These are phyloP conservation scores for Drosophila limbata DNA, from an alignment of 2,888 invertebrate genomes.

Conservation along the genomic window DNA sequence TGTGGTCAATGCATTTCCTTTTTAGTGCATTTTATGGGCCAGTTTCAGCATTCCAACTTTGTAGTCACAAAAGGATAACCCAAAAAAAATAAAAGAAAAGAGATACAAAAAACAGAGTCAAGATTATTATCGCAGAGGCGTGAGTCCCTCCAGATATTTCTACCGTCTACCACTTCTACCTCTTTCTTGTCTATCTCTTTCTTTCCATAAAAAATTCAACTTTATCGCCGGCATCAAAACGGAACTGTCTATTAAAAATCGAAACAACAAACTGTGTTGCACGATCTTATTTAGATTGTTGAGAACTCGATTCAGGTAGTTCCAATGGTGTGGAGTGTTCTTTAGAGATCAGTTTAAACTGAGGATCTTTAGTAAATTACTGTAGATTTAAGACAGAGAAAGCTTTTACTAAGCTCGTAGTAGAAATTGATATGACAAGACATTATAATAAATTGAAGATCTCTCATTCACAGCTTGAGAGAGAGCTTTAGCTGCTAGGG, in stretches of 20 bases:
- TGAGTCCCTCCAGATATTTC: slow-evolving; percentile 35
- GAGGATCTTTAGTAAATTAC: background rate
- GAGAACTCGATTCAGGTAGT: background rate
- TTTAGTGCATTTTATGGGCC: slow-evolving; percentile 55
- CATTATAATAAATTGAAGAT: no score
- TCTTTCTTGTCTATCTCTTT: background rate
- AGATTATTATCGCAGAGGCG: slow-evolving; percentile 67
- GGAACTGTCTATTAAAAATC: slow-evolving; percentile 72
- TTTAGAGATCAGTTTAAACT: background rate
- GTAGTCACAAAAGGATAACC: slow-evolving; percentile 51
- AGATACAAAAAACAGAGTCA: background rate
- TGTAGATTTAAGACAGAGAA: no score
- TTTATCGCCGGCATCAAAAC: slow-evolving; percentile 72
- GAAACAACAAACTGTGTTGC: slow-evolving; percentile 25
- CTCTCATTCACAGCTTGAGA: no score
- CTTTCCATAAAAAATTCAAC: slow-evolving; percentile 68
- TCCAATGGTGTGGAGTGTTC: background rate
- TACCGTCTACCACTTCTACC: slow-evolving; percentile 1
- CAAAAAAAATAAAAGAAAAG: slow-evolving; percentile 8
- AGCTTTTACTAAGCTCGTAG: no score
- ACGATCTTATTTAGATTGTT: slow-evolving; percentile 47
- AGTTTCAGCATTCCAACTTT: slow-evolving; percentile 29
- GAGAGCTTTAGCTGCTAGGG: background rate
- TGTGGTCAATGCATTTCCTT: slow-evolving; percentile 59
- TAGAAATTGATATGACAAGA: no score